Conservation (phyloP, 2,113 vertebrate species). For the Ammospiza caudacuta region DNA sequence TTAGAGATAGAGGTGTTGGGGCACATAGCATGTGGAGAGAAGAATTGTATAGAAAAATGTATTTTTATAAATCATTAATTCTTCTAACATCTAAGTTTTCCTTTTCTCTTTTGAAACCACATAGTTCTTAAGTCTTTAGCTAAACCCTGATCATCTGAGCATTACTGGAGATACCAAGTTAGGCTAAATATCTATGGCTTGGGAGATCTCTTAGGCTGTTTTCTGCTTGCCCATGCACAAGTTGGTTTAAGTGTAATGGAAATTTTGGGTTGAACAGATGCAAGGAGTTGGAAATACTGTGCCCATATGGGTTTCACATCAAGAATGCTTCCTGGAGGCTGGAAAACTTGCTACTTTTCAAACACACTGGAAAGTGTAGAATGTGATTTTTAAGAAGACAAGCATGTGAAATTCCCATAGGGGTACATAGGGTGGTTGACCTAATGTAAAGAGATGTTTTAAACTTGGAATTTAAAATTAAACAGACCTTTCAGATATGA, state of each 20-base stretch:
- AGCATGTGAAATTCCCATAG: background rate
- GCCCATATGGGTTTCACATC: background rate
- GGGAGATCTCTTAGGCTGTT: background rate
- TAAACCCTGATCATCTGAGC: background rate
- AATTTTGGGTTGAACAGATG: background rate
- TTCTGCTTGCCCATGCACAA: background rate
- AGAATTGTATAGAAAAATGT: slow-evolving; percentile 52
- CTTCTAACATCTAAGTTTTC: background rate
- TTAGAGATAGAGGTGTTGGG: slow-evolving; percentile 66
- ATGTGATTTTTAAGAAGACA: background rate
- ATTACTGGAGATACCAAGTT: background rate
- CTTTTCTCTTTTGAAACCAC: background rate
- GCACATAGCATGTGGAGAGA: slow-evolving; percentile 30
- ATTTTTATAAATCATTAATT: slow-evolving; percentile 7
- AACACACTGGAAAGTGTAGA: background rate
- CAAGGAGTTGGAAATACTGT: background rate
- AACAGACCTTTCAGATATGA: background rate
- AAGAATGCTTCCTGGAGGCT: background rate
- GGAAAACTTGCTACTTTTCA: background rate
- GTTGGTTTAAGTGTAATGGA: background rate
- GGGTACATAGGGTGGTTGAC: background rate
- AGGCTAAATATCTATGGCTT: background rate
- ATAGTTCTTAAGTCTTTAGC: background rate
- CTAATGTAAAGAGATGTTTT: background rate
- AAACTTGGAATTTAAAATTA: background rate